phyloP scores from a whole-genome alignment of 2,888 invertebrate genomes.

The Strigamia maritima region DNA sequence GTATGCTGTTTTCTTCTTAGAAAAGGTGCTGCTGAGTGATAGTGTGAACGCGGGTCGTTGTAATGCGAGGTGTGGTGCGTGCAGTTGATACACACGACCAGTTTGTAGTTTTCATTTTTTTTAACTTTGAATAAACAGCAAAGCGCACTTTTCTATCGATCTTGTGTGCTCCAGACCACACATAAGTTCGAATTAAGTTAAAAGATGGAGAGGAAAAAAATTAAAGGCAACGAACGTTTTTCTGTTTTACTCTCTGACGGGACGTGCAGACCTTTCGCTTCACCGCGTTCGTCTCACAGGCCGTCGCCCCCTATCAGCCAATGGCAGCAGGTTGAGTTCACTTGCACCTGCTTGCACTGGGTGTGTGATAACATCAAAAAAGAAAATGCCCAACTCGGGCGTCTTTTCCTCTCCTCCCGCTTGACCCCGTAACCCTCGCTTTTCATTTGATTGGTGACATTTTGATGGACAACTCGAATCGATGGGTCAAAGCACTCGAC shows the following conservation, averaged over 20 bases:
- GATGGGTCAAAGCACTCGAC: not conserved
- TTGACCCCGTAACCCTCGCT: not conserved
- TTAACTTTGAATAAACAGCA: not conserved
- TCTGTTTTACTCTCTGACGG: not conserved
- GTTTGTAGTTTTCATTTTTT: not conserved
- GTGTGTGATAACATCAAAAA: not conserved
- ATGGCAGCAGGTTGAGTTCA: conserved; percentile 1
- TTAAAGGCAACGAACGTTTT: not conserved
- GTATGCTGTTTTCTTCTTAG: not conserved
- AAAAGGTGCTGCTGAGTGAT: not conserved
- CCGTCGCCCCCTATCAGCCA: conserved; percentile 24
- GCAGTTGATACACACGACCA: conserved; percentile 15
- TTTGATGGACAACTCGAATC: conserved; percentile 7
- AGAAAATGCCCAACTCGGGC: not conserved
- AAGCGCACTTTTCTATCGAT: not conserved
- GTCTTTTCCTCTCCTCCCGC: not conserved
- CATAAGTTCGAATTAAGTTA: not conserved
- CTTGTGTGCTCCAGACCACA: not conserved
- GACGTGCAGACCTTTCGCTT: not conserved
- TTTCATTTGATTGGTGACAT: not conserved
- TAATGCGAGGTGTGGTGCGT: not conserved
- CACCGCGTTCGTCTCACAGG: conserved; percentile 14
- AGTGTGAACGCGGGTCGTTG: not conserved
- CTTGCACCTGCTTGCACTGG: conserved; percentile 2
- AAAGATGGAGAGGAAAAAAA: not conserved